Base-by-base conservation (phyloP, 1,140 invertebrate genomes). In the Drosophila sulfurigaster region DNA sequence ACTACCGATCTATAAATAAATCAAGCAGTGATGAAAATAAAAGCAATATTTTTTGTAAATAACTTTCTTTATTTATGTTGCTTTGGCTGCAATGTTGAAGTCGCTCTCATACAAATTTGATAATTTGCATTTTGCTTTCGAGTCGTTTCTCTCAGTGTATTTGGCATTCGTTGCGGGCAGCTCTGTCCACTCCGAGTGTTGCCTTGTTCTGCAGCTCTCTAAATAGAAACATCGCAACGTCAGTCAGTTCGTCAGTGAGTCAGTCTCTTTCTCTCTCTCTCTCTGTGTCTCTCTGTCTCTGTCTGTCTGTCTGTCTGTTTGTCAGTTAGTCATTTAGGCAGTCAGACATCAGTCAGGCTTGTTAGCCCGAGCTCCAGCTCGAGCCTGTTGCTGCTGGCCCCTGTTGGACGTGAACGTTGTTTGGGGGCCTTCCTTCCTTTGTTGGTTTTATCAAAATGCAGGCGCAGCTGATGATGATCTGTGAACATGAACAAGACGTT, bases 401-500 rank as follows among this genome's bases (percentile, higher is more conserved):
- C 28, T 30, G 20, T 67, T 45, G 60, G 38, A 38, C 57, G 41
- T n/a, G 6, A 35, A 7, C 35, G 35, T 45, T 72, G 52, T 64
- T 74, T 65, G 74, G 68, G 70, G 62, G 67, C 72, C 60, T 68
- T 25, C 35, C 7, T 38, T 38, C 35, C 35, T 82, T 91, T 91
- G 73, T 82, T 81, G 69, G 64, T 90, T 87, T 91, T 83, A 91
- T 87, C 74, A 81, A 91, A 91, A 83, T 91, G 88, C 81, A 81
- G 80, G 90, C 87, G 82, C 88, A 91, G 88, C 88, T 88, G 86
- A 88, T 89, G 85, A 89, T 89, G 85, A 89, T 89, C 85, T 89
- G 85, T 89, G 85, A 89, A 89, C 85, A 89, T 89, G 85, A 90
- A 89, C 85, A 89, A 91, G 89, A 91, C 89, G 83, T 91, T 91